Conservation (phyloP, 2,797 vertebrate genomes). For the Gymnoscopelus braueri region DNA sequence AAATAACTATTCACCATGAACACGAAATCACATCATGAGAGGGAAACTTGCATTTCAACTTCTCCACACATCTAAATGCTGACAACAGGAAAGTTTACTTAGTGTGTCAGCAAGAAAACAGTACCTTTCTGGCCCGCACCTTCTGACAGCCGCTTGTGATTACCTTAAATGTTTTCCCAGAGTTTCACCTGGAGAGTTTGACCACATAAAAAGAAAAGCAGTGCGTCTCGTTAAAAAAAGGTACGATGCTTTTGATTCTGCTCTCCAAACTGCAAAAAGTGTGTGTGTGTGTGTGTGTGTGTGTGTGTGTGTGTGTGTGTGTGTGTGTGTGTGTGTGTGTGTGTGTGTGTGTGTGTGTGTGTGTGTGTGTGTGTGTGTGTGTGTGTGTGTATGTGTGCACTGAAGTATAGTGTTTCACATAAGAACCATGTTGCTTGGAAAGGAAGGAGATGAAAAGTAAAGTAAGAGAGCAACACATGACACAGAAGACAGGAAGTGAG, state of each 20-base stretch:
- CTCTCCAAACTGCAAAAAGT: background rate
- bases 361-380: conserved; percentile 2
- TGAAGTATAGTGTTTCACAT: background rate
- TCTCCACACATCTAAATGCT: background rate
- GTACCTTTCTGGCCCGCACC: conserved; percentile 35
- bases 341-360: conserved; percentile 3
- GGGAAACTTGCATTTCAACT: background rate
- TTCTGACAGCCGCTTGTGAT: conserved; percentile 66
- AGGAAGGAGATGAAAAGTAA: background rate
- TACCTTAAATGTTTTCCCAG: conserved; percentile 54
- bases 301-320: conserved; percentile 1
- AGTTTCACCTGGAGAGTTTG: conserved; percentile 53
- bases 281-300: background rate
- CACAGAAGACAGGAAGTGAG: background rate
- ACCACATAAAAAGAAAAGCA: conserved; percentile 54
- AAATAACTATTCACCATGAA: background rate
- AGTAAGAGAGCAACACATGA: conserved; percentile 3
- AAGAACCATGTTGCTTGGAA: background rate
- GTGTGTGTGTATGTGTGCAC: background rate
- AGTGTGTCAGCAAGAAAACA: conserved; percentile 25
- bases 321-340: background rate
- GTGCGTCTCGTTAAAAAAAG: conserved; percentile 22
- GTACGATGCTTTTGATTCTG: background rate
- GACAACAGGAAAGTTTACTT: conserved; percentile 22
- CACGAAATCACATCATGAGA: background rate